Evolutionary conservation across 2,888 invertebrate genomes (phyloP).

Genomic region (Nomada fabriciana): DNA sequence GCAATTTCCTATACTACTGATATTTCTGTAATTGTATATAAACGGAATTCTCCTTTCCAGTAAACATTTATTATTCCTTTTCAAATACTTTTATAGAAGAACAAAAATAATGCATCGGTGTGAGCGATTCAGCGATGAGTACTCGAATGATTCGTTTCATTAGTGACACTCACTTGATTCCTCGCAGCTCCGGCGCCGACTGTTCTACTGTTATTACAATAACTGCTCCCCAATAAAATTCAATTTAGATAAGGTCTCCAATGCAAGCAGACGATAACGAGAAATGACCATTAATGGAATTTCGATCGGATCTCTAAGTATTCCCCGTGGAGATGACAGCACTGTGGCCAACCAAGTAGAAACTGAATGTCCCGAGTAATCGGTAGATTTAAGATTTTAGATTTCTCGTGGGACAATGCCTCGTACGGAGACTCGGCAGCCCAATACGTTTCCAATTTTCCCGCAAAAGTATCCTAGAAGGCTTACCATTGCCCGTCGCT

Average conservation of each 20-base stretch:
- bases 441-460: slow-evolving; percentile 34
- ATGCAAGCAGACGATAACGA: slow-evolving; percentile 38
- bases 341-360: slow-evolving; percentile 27
- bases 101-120: no score
- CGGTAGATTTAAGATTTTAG: slow-evolving; percentile 50
- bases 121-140: no score
- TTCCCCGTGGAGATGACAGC: slow-evolving; percentile 49
- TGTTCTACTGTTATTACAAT: slow-evolving; percentile 10
- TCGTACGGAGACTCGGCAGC: not conserved
- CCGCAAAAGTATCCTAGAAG: not conserved
- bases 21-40: no score
- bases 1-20: no score
- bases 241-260: slow-evolving; percentile 39
- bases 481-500: not conserved
- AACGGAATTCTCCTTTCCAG: no score
- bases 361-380: slow-evolving; percentile 36
- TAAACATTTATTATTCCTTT: no score
- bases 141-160: no score
- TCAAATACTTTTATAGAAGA: no score
- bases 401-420: slow-evolving; percentile 37
- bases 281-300: slow-evolving; percentile 49
- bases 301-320: slow-evolving; percentile 55
- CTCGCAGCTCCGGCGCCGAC: not conserved
- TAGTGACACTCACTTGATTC: no score
- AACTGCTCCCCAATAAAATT: slow-evolving; percentile 27